phyloP scores from a whole-genome alignment of 2,888 invertebrate genomes.

The Leucoma salicis region DNA sequence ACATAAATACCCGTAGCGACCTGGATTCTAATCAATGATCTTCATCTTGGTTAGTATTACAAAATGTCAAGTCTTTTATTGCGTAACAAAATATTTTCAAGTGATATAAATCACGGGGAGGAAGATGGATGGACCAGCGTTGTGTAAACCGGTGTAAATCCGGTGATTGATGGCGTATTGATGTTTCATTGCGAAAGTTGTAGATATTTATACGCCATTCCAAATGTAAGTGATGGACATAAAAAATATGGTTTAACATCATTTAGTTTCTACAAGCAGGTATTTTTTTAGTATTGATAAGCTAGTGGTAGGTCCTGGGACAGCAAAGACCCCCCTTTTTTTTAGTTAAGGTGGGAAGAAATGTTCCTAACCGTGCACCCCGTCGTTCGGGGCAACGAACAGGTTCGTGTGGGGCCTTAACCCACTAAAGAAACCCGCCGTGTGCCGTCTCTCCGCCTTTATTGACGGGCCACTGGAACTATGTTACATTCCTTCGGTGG shows the following conservation, averaged over 20 bases:
- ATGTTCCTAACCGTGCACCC: no score
- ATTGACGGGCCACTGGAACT: no score
- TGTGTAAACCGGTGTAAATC: conserved; percentile 21
- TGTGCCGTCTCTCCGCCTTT: no score
- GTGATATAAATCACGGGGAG: conserved; percentile 2
- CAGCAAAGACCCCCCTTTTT: no score
- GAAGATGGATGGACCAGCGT: conserved; percentile 11
- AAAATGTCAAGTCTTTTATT: conserved; percentile 1
- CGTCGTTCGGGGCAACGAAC: no score
- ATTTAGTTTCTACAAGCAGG: no score
- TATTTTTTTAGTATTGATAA: no score
- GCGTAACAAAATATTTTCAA: conserved; percentile 5
- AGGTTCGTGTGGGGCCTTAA: no score
- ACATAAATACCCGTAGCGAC: conserved; percentile 4
- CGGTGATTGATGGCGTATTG: conserved; percentile 23
- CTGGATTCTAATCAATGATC: conserved; percentile 3
- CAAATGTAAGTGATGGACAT: background rate
- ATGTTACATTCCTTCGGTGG: no score
- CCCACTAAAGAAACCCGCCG: no score
- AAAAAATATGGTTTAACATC: background rate
- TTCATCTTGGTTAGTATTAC: conserved; percentile 1
- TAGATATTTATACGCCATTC: conserved; percentile 15
- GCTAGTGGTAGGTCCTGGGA: no score
- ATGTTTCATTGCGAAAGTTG: conserved; percentile 5
- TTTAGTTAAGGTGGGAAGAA: no score